A percentile compares a stretch with the other conserved stretches of the same genome.
Evolutionary conservation across 2,797 vertebrate species (phyloP).

Genomic region (Sardinella longiceps): DNA sequence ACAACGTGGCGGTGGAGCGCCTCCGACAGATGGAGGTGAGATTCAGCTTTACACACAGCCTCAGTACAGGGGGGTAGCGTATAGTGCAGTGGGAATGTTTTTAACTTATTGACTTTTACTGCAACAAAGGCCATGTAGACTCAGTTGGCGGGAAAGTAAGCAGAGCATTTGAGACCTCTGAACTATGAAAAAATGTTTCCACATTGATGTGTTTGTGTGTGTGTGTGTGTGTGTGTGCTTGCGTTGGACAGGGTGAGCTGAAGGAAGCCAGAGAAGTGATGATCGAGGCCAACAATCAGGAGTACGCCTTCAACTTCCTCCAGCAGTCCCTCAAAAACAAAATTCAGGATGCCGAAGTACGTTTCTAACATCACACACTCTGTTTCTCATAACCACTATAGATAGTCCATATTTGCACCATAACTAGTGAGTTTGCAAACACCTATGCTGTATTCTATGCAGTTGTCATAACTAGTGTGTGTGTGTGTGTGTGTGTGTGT

Average conservation of each 20-base stretch:
- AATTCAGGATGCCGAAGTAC: constrained; percentile 77
- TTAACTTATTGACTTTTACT: not conserved
- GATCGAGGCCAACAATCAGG: constrained; percentile 81
- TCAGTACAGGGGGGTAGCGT: not conserved
- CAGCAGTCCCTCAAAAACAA: constrained; percentile 78
- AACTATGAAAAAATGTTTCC: too few relatives aligned
- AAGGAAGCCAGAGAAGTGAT: constrained; percentile 73
- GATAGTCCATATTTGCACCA: too few relatives aligned
- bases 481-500: not conserved
- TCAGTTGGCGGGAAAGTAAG: not conserved
- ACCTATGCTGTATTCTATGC: too few relatives aligned
- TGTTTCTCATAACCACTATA: not conserved
- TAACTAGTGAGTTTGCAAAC: too few relatives aligned
- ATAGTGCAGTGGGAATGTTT: not conserved
- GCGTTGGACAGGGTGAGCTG: constrained; percentile 69
- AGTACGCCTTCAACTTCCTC: constrained; percentile 79
- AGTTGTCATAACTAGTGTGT: not conserved
- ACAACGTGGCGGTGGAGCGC: constrained; percentile 57
- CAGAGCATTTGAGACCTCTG: not conserved
- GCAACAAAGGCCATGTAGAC: not conserved
- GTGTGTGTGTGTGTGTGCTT: constrained; percentile 31
- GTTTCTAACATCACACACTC: not conserved
- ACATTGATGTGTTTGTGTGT: not conserved
- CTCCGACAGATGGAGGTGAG: constrained; percentile 72
- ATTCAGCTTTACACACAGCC: not conserved